Evolutionary conservation across 1,140 invertebrate species (phyloP).

Genomic region (Trachelipus rathkii): DNA sequence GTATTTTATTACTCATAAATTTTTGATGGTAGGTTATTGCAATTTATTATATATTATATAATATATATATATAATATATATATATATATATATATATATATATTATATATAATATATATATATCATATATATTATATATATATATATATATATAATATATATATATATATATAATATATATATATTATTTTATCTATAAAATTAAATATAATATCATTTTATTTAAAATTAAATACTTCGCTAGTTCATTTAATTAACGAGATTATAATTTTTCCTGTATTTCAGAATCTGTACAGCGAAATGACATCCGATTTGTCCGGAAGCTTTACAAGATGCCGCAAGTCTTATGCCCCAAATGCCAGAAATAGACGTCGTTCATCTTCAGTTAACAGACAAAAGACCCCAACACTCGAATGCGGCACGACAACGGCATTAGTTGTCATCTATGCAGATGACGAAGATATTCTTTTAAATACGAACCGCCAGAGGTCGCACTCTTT

Average conservation of each 20-base stretch:
- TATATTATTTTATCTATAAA: background rate
- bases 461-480: background rate
- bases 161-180: constrained; percentile 15
- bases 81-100: constrained; percentile 1
- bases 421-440: background rate
- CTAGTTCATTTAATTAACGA: background rate
- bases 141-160: constrained; percentile 15
- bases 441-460: background rate
- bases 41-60: too few relatives aligned
- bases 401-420: background rate
- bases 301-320: background rate
- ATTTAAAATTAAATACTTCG: background rate
- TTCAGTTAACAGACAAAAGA: background rate
- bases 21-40: too few relatives aligned
- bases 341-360: background rate
- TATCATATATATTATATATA: too few relatives aligned
- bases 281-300: background rate
- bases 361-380: background rate
- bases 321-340: background rate
- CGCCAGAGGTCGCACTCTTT: background rate
- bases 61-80: constrained; percentile 1
- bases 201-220: background rate
- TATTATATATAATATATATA: background rate
- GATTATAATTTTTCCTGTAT: background rate
- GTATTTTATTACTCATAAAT: too few relatives aligned